phyloP scores from a whole-genome alignment of 2,888 invertebrate genomes.

The Agrotis exclamationis region DNA sequence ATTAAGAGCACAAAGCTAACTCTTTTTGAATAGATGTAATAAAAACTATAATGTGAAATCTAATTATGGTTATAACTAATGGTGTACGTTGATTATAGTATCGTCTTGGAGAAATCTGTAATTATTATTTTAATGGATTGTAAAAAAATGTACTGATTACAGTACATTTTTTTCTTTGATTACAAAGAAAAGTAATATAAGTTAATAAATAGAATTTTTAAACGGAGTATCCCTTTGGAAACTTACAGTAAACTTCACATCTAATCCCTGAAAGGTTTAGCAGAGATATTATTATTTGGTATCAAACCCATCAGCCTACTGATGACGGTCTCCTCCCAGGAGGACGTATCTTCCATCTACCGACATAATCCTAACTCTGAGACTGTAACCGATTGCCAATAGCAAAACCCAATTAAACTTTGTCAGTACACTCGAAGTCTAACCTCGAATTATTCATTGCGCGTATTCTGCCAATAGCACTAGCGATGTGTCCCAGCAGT shows the following conservation, averaged over 20 bases:
- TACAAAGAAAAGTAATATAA: too few species aligned
- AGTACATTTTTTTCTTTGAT: too few species aligned
- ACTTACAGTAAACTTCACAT: not conserved
- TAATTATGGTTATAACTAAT: too few species aligned
- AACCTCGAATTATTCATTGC: conserved; percentile 43
- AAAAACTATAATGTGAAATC: too few species aligned
- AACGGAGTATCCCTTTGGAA: not conserved
- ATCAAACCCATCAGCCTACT: not conserved
- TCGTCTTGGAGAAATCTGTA: too few species aligned
- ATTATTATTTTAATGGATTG: too few species aligned
- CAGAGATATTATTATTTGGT: conserved; percentile 8
- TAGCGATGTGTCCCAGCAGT: not conserved
- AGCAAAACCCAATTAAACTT: conserved; percentile 54
- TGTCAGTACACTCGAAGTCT: conserved; percentile 45
- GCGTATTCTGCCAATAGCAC: conserved; percentile 32
- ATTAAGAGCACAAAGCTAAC: too few species aligned
- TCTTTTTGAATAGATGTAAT: too few species aligned
- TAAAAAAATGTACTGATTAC: too few species aligned
- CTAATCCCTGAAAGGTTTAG: conserved; percentile 1
- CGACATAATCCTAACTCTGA: conserved; percentile 37
- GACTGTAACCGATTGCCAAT: conserved; percentile 55
- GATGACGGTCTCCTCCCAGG: conserved; percentile 38
- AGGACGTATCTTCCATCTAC: conserved; percentile 45
- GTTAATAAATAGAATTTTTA: too few species aligned
- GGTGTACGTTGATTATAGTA: too few species aligned